These are phyloP conservation scores for Rattus rattus DNA, from an alignment of 2,113 vertebrate genomes.

Conservation along the genomic window DNA sequence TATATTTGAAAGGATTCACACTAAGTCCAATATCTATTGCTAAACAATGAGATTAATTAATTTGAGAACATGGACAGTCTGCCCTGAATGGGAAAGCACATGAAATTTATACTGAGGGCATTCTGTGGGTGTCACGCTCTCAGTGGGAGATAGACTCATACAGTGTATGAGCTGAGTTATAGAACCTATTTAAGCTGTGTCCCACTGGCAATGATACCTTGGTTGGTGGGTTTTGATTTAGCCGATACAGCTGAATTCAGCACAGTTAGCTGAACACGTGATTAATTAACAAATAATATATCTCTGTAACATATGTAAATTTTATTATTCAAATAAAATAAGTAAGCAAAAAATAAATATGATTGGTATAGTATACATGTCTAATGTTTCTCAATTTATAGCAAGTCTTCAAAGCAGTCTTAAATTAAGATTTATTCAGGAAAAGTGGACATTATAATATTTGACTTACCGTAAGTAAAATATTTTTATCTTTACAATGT, in stretches of 20 bases:
- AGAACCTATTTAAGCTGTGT: conserved; percentile 11
- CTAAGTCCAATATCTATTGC: neutral
- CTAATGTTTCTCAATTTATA: neutral
- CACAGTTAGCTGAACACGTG: neutral
- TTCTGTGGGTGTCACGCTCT: neutral
- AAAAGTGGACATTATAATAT: neutral
- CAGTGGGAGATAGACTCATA: neutral
- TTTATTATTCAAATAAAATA: conserved; percentile 10
- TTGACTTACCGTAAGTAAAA: neutral
- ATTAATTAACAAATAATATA: neutral
- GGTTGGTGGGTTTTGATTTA: neutral
- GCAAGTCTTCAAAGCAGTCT: conserved; percentile 8
- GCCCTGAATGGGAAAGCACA: neutral
- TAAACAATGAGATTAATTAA: conserved; percentile 3
- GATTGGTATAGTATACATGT: neutral
- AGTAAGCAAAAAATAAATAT: conserved; percentile 17
- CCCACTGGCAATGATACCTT: neutral
- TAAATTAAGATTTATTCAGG: conserved; percentile 25
- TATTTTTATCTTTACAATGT: neutral
- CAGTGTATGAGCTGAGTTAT: neutral
- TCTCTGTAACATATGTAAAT: neutral
- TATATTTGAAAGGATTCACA: neutral
- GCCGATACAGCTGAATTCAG: neutral
- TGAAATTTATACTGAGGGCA: neutral
- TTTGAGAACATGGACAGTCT: neutral